Conservation (phyloP, 2,797 vertebrate genomes). For the Gallinago stenura region DNA sequence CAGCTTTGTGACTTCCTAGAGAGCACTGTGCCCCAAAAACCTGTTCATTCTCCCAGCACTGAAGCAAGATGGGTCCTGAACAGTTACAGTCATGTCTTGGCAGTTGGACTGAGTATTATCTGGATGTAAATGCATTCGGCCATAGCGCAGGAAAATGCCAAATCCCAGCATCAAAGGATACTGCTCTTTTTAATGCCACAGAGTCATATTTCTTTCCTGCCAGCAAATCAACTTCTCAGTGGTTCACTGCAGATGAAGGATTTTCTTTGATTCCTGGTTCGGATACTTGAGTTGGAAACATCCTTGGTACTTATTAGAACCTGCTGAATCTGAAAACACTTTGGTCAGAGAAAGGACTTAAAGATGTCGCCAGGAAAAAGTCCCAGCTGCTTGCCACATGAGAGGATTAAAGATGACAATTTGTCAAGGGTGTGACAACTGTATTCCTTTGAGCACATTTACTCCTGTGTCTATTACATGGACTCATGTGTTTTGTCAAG, state of each 20-base stretch:
- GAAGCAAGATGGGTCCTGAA: not conserved
- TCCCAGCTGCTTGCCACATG: conserved; percentile 49
- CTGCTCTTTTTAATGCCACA: not conserved
- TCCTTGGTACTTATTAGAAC: conserved; percentile 42
- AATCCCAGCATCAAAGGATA: conserved; percentile 39
- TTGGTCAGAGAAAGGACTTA: not conserved
- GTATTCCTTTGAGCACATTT: not conserved
- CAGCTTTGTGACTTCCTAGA: not conserved
- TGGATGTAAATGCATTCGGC: not conserved
- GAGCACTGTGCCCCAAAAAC: not conserved
- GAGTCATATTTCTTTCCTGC: conserved; percentile 11
- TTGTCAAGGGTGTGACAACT: not conserved
- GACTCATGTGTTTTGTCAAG: not conserved
- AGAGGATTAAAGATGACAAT: not conserved
- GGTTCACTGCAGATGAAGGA: not conserved
- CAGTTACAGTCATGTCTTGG: not conserved
- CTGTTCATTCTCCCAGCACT: not conserved
- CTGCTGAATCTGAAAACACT: not conserved
- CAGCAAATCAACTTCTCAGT: conserved; percentile 17
- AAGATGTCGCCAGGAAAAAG: not conserved
- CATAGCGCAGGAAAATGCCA: conserved; percentile 14
- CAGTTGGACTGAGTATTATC: not conserved
- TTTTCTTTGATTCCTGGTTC: conserved; percentile 10
- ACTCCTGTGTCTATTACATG: not conserved
- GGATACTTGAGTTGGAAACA: conserved; percentile 26